A percentile compares a stretch with the other conserved stretches of the same genome.
Conservation (phyloP, 1,140 invertebrate species). For the Vanessa atalanta region DNA sequence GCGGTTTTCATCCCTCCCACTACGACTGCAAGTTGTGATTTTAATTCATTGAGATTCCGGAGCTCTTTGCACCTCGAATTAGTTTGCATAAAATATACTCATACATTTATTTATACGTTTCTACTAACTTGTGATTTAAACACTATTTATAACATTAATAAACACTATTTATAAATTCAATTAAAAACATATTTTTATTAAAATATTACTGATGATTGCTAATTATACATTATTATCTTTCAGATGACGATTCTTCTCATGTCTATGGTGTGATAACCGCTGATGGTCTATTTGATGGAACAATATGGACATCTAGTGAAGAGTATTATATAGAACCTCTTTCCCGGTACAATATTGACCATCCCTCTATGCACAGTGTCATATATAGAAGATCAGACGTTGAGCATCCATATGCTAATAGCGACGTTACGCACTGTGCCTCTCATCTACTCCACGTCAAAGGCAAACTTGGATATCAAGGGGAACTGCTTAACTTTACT, state of each 20-base stretch:
- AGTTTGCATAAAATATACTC: slow-evolving; percentile 72
- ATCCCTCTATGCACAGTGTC: slow-evolving; percentile 87
- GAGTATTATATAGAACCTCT: slow-evolving; percentile 94
- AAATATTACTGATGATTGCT: neutral
- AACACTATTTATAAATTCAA: neutral
- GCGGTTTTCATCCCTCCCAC: slow-evolving; percentile 61
- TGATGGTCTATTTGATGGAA: slow-evolving; percentile 94
- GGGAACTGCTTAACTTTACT: slow-evolving; percentile 70
- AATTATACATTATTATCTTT: slow-evolving; percentile 53
- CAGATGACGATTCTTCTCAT: slow-evolving; percentile 91
- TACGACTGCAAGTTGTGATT: slow-evolving; percentile 72
- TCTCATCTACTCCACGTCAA: slow-evolving; percentile 83
- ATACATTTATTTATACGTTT: slow-evolving; percentile 57
- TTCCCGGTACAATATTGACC: slow-evolving; percentile 85
- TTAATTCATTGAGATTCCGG: slow-evolving; percentile 69
- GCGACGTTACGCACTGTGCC: slow-evolving; percentile 73
- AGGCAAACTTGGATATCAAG: slow-evolving; percentile 60
- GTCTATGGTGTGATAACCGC: slow-evolving; percentile 92
- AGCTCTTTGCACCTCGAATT: slow-evolving; percentile 74
- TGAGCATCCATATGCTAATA: slow-evolving; percentile 81
- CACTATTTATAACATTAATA: neutral
- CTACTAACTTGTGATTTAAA: slow-evolving; percentile 55
- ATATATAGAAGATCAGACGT: slow-evolving; percentile 92
- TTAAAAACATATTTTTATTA: neutral
- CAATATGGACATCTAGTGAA: slow-evolving; percentile 87